These are phyloP conservation scores for Geotrupes spiniger DNA, from an alignment of 2,888 invertebrate species.

Conservation along the genomic window DNA sequence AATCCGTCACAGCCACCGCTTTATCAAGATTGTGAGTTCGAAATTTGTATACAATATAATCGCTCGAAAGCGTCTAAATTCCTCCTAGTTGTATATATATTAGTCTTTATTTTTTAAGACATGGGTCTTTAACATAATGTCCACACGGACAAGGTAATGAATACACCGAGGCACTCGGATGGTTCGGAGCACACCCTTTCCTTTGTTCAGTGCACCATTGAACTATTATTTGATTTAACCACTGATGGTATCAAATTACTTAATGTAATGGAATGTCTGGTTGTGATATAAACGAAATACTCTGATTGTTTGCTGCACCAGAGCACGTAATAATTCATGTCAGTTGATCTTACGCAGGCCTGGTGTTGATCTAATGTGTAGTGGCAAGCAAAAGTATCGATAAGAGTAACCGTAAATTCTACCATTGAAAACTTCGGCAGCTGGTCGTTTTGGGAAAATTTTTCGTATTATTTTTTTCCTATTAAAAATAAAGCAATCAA, in stretches of 20 bases:
- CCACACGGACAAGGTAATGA: conserved; percentile 10
- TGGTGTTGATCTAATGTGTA: no score
- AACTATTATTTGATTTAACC: conserved; percentile 11
- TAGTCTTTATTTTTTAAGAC: conserved; percentile 4
- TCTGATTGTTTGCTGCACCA: background rate
- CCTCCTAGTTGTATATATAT: background rate
- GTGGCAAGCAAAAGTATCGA: no score
- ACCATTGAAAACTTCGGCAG: no score
- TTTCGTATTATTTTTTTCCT: no score
- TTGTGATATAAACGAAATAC: background rate
- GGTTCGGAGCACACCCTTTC: conserved; percentile 9
- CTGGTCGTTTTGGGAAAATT: no score
- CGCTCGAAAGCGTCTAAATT: conserved; percentile 3
- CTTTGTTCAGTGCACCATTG: conserved; percentile 8
- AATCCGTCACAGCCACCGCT: no score
- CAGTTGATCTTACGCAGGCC: no score
- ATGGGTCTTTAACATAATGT: conserved; percentile 5
- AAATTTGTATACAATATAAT: conserved; percentile 8
- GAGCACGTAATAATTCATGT: no score
- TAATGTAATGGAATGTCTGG: conserved; percentile 2
- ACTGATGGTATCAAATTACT: conserved; percentile 12
- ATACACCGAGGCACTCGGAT: conserved; percentile 1
- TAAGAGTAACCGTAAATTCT: no score
- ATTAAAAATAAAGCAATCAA: no score
- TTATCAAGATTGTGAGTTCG: background rate